Base-by-base conservation (phyloP, 2,888 invertebrate genomes). In the Scaptomyza polygonia region DNA sequence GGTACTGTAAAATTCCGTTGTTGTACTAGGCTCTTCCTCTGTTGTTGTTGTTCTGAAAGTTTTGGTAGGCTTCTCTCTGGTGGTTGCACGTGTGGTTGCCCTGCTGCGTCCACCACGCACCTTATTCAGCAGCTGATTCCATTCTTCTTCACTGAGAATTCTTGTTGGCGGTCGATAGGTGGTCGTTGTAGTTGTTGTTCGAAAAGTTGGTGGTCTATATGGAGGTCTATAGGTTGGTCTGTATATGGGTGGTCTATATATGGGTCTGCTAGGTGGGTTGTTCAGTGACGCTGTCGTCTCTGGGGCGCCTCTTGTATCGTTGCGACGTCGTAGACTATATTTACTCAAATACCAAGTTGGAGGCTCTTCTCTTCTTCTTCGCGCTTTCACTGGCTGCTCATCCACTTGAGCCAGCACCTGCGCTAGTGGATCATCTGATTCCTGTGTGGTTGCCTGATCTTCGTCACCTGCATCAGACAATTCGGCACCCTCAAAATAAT, bases 401-500 rank as follows among this genome's bases (percentile, higher is more conserved):
- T 86, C 73, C 1, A 88, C 18, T 40, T 84, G 81, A 2, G 53
- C 48, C 21, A 82, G 14, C 0, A 77, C 85, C 29, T 72, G 72
- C 0, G 66, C 88, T 9, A 82, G 39, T 2, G 81, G 86, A 62
- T 88, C 89, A 45, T 85, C 66, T 0, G 70, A 51, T 32, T 85
- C 67, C 25, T 68, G 62, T 7, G 85, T 72, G 16, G 79, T 72
- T 8, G 58, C 32, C 29, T 48, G 49, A 4, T 76, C 73, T 12
- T 67, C 71, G 0, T 51, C 53, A 0, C 57, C 68, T 0, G 40
- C 30, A 6, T 79, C 77, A 7, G 81, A 67, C 3, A 85, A 14
- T 1, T 86, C 76, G 5, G 78, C 66, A 27, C 90, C 83, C n/a
- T 79, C 88, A 62, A 90, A 90, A 61, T 92, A 91, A 54, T 91